phyloP scores from a whole-genome alignment of 2,113 vertebrate species.

The Drymodes brunneopygia region DNA sequence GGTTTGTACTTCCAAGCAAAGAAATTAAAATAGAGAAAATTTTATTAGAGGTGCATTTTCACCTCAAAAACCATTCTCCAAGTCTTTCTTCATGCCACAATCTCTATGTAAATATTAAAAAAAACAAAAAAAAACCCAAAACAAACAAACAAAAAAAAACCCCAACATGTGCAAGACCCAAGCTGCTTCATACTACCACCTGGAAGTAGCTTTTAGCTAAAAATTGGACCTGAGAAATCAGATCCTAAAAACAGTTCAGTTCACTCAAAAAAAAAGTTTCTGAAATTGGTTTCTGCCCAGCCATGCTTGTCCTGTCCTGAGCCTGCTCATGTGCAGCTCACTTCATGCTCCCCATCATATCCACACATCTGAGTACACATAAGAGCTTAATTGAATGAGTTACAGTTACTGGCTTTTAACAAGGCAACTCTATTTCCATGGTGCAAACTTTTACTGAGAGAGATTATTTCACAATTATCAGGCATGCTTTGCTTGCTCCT shows the following conservation, averaged over 20 bases:
- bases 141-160: background rate
- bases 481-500: background rate
- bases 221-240: background rate
- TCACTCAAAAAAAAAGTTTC: background rate
- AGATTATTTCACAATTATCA: background rate
- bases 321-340: background rate
- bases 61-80: background rate
- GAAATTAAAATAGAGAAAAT: background rate
- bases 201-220: background rate
- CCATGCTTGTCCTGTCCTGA: background rate
- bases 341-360: background rate
- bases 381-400: background rate
- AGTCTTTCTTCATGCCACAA: background rate
- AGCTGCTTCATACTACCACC: background rate
- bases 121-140: background rate
- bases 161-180: background rate
- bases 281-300: background rate
- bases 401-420: background rate
- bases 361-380: rapidly evolving
- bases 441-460: background rate
- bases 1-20: background rate
- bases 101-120: background rate
- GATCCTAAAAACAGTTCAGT: background rate
- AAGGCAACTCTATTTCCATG: background rate
- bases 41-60: background rate